Evolutionary conservation across 2,113 vertebrate genomes (phyloP).

Genomic region (Leuciscus idus): DNA sequence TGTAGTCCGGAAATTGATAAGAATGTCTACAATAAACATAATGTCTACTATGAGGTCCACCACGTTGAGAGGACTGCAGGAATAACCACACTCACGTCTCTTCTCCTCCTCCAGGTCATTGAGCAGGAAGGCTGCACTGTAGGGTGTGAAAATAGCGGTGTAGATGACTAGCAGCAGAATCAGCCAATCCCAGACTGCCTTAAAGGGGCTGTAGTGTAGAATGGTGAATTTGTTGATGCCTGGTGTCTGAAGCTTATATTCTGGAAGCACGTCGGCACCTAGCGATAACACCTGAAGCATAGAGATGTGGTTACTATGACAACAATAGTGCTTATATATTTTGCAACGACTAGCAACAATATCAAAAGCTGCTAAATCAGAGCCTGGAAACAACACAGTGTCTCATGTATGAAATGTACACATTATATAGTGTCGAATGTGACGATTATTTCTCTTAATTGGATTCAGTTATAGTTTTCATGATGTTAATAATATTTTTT

Average conservation of each 20-base stretch:
- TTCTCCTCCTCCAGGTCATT: slow-evolving; percentile 94
- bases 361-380: neutral
- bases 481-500: neutral
- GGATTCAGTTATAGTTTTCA: no score
- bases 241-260: slow-evolving; percentile 95
- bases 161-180: slow-evolving; percentile 97
- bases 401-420: neutral
- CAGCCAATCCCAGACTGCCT: slow-evolving; percentile 99
- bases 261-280: slow-evolving; percentile 94
- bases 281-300: slow-evolving; percentile 88
- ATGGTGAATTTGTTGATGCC: slow-evolving; percentile 98
- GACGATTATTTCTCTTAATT: no score
- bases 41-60: slow-evolving; percentile 99
- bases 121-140: slow-evolving; percentile 97
- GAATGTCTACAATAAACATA: slow-evolving; percentile 99
- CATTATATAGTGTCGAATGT: neutral
- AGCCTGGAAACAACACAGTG: neutral
- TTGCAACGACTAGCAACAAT: neutral
- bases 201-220: slow-evolving; percentile 98
- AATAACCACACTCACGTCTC: slow-evolving; percentile 93
- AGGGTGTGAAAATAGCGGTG: slow-evolving; percentile 97
- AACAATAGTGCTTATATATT: neutral
- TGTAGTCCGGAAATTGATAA: slow-evolving; percentile 99
- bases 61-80: slow-evolving; percentile 95
- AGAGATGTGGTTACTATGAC: slow-evolving; percentile 10